Evolutionary conservation across 2,113 vertebrate species (phyloP), one percentile per base, ranked within the genome.

Genomic region (Trichechus manatus): DNA sequence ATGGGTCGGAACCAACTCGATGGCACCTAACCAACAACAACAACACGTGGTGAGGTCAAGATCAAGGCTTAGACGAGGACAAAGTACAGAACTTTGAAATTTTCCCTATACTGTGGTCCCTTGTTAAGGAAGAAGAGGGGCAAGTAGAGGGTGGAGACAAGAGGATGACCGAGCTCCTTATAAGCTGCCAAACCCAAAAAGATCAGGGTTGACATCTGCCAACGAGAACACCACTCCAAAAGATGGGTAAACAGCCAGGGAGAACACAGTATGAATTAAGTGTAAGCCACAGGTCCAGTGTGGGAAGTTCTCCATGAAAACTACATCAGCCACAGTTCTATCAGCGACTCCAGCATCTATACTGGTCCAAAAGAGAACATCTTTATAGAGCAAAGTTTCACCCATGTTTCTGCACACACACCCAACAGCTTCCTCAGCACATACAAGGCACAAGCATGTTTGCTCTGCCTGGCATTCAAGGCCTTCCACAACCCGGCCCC

Each of bases 301-400:
- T 44, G 36, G 36, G 22, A n/a, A 22, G 3, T 14, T 86, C 78
- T 74, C 91, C 17, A 7, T 1, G 7, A 87, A 87, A 82, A 39
- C 33, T 31, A 33, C 9, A 56, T 59, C 39, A 59, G 59, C 63
- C 50, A 31, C 3, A 4, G 63, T 66, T 50, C 61, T 10, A 5
- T 31, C 50, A 15, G 39, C 36, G 72, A 80, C 66, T 42, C 68
- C 66, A 25, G 83, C 85, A 80, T 94, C 83, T 42, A 44, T 3
- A 8, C 0, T 6, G 70, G 33, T 47, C 84, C 44, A 14, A 5
- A 50, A 64, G 53, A 59, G 31, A 66, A 5, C 17, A 50, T 44
- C 3, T 0, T 56, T 9, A 7, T 0, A 0, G n/a, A 33, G 90
- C 36, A 33, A 14, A 56, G 53, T 2, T 8, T 56, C 10, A 23